Percentiles rank a stretch among this genome's conserved stretches.
These are phyloP conservation scores for Hipposideros armiger DNA, from an alignment of 2,113 vertebrate species.

Conservation along the genomic window DNA sequence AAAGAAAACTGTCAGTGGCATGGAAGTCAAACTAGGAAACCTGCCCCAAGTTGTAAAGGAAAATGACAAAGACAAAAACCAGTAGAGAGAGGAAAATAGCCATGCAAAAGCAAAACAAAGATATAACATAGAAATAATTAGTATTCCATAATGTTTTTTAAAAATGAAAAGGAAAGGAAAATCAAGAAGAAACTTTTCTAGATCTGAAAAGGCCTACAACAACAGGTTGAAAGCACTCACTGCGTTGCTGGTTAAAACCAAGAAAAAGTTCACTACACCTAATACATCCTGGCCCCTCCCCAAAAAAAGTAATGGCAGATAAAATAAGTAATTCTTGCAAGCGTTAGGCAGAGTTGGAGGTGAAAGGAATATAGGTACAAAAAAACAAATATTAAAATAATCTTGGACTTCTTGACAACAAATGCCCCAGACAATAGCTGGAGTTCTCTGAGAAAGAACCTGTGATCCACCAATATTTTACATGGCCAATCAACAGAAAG, in stretches of 20 bases:
- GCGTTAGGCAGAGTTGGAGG: not conserved
- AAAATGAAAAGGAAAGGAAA: not conserved
- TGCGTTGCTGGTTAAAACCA: not conserved
- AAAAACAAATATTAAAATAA: not conserved
- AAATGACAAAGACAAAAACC: not conserved
- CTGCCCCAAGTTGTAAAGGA: not conserved
- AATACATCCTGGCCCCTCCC: not conserved
- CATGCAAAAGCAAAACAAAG: not conserved
- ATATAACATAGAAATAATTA: not conserved
- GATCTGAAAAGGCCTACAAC: not conserved
- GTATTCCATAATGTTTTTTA: not conserved
- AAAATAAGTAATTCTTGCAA: not conserved
- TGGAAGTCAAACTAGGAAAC: not conserved
- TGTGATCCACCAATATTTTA: not conserved
- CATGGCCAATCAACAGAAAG: not conserved
- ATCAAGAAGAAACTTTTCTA: not conserved
- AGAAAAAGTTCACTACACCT: not conserved
- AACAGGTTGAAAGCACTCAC: not conserved
- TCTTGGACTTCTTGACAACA: not conserved
- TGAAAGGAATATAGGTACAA: too few species aligned
- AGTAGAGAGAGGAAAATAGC: not conserved
- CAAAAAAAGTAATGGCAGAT: not conserved
- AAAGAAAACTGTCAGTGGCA: not conserved
- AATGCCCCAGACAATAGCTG: too few species aligned
- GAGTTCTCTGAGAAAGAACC: not conserved